Base-by-base conservation (phyloP, 2,797 vertebrate genomes). In the Pangasius djambal region DNA sequence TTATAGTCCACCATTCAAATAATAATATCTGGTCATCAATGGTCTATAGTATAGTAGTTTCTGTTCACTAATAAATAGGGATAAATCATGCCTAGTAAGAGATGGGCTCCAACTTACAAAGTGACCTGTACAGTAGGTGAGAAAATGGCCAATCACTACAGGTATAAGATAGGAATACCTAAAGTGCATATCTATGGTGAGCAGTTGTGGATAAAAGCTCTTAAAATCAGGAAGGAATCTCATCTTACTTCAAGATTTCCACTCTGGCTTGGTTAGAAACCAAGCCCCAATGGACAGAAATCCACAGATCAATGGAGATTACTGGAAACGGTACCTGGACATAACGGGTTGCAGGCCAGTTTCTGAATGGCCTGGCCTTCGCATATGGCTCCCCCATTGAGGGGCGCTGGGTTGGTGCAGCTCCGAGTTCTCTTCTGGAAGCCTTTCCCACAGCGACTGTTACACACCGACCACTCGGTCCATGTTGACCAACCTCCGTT, bases 401-500 rank as follows among this genome's bases (percentile, higher is more conserved):
- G 98, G 0, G 99, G 99, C 0, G 98, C 97, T 0, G 99, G 99
- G 91, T 99, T 99, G 93, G 99, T 99, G 86, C 99, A 99, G 94
- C 98, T 99, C 89, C 99, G 97, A 0, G 98, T 98, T 40, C 98
- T 97, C 89, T 99, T 99, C 95, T 99, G 98, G 92, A 95, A 98
- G 34, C 98, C 99, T 40, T 97, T 96, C 34, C 98, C 98, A 3
- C 99, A 99, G 87, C 98, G 97, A 91, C 97, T 99, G 92, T 97
- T 99, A 16, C 99, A 99, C 91, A 97, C 96, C 0, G 99, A 98
- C 99, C 99, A 99, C 94, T 99, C 99, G 0, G 98, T 99, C 99
- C 99, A 99, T 0, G 97, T 98, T 0, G 99, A 99, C 99, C 99
- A 99, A 84, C 98, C 99, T 0, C 99, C 99, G 0, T 99, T 99